Evolutionary conservation across 64 coral and sea anemone species (phyloP).

Genomic region (Astreopora myriophthalma): DNA sequence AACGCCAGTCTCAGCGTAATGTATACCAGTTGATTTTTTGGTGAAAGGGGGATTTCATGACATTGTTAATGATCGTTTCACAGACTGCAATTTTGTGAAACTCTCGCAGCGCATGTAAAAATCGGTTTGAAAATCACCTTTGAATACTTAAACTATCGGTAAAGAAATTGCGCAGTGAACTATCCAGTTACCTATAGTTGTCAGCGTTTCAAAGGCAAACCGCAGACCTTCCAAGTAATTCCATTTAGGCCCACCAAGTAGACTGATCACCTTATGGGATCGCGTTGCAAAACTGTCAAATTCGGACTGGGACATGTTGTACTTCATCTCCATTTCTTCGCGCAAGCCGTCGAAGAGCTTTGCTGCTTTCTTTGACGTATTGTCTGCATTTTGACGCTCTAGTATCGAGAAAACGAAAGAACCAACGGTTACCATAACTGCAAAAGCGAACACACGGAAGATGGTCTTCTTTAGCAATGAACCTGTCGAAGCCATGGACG

Average conservation of each 20-base stretch:
- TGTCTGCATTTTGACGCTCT: neutral
- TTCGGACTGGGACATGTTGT: neutral
- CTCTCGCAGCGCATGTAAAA: no score
- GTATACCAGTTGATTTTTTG: no score
- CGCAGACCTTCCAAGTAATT: neutral
- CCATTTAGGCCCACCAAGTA: neutral
- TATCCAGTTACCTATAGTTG: neutral
- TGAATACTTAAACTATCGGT: no score
- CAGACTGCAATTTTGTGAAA: no score
- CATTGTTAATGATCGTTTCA: no score
- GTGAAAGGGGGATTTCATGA: no score
- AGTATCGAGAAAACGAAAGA: neutral
- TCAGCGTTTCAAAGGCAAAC: conserved; percentile 30
- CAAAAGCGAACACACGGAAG: neutral
- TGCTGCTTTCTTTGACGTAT: neutral
- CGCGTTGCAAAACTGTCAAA: neutral
- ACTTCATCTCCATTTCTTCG: neutral
- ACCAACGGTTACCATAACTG: neutral
- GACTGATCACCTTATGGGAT: neutral
- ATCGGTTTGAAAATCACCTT: no score
- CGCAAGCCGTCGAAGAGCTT: neutral
- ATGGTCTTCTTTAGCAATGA: neutral
- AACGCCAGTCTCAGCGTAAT: no score
- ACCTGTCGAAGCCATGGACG: neutral
- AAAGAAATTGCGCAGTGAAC: neutral